Evolutionary conservation across 2,113 vertebrate species (phyloP).

Genomic region (Micronycteris hirsuta): DNA sequence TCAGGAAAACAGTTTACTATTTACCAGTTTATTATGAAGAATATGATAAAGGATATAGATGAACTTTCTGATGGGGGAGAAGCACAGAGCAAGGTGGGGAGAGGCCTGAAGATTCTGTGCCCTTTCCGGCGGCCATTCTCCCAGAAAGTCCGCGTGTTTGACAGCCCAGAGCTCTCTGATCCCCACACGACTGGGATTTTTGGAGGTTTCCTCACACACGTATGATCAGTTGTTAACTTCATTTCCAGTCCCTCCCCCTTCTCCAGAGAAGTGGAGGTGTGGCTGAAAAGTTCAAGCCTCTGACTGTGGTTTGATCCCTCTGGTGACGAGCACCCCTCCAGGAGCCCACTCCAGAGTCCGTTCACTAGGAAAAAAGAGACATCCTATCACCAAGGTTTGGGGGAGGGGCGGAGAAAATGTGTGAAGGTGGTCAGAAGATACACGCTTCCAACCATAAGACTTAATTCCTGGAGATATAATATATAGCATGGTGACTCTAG

Average conservation of each 20-base stretch:
- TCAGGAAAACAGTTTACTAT: background rate
- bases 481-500: background rate
- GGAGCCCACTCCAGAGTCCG: too few relatives aligned
- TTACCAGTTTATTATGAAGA: background rate
- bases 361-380: background rate
- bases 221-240: background rate
- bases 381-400: background rate
- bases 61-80: background rate
- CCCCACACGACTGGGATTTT: background rate
- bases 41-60: background rate
- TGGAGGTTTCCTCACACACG: background rate
- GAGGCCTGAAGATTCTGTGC: background rate
- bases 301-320: too few relatives aligned
- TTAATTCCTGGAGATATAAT: background rate
- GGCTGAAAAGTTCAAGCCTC: background rate
- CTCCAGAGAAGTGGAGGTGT: too few relatives aligned
- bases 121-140: background rate
- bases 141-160: background rate
- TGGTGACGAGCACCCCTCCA: background rate
- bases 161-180: background rate
- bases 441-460: background rate
- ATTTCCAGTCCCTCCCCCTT: background rate
- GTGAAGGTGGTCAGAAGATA: background rate
- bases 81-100: background rate
- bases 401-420: background rate